Conservation (phyloP, 2,113 vertebrate genomes). For the Pelecanoides urinatrix region DNA sequence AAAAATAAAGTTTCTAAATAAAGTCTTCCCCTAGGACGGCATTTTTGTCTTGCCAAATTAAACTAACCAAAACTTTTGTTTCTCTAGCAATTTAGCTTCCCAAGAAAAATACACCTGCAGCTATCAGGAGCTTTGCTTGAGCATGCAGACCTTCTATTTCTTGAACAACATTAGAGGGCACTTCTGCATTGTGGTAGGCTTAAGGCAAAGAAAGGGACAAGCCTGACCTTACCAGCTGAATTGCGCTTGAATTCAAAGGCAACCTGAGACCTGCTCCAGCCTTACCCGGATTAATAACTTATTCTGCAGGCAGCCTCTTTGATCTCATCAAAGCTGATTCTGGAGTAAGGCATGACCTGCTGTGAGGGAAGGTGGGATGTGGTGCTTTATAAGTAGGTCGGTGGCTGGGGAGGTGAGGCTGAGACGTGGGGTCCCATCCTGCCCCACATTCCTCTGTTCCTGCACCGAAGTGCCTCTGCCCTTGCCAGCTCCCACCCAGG, state of each 20-base stretch:
- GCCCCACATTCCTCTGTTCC: background rate
- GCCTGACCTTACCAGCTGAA: background rate
- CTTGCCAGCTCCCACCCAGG: too few relatives aligned
- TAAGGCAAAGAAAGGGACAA: conserved; percentile 9
- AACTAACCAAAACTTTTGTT: conserved; percentile 79
- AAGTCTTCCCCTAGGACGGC: conserved; percentile 73
- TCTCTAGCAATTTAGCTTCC: conserved; percentile 73
- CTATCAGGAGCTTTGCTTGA: conserved; percentile 54
- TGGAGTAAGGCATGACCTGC: background rate
- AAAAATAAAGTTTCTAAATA: conserved; percentile 80
- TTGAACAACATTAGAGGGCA: conserved; percentile 44
- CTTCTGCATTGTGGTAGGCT: conserved; percentile 33
- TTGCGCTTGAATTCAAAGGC: background rate
- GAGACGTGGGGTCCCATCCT: rapidly evolving
- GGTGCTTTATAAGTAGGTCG: background rate
- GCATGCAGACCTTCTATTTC: background rate
- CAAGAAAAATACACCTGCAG: conserved; percentile 84
- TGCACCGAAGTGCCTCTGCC: background rate
- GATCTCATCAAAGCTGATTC: background rate
- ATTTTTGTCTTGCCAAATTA: conserved; percentile 75
- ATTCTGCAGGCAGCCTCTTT: background rate
- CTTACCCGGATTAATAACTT: background rate
- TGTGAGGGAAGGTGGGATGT: background rate
- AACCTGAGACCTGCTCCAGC: background rate
- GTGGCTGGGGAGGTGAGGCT: background rate